These are phyloP conservation scores for Datnioides undecimradiatus DNA, from an alignment of 2,113 vertebrate species.

Conservation along the genomic window DNA sequence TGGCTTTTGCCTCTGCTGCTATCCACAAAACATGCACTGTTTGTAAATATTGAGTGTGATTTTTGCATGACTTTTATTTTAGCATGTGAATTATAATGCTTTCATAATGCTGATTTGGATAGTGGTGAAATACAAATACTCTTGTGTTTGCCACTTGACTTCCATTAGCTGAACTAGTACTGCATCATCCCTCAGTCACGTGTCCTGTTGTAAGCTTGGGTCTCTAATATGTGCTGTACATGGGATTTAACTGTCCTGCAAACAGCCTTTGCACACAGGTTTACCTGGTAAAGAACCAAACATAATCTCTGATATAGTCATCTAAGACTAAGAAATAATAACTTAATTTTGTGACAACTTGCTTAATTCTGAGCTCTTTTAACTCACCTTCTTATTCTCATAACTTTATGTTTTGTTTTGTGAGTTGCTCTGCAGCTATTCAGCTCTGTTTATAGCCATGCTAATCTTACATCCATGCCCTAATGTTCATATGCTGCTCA, in stretches of 20 bases:
- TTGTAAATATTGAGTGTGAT: not conserved
- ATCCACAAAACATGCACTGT: not conserved
- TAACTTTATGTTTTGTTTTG: conserved; percentile 1
- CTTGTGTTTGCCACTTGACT: not conserved
- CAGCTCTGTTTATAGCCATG: not conserved
- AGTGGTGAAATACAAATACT: not conserved
- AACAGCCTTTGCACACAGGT: not conserved
- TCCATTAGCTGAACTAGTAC: not conserved
- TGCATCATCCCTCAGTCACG: not conserved
- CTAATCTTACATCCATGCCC: not conserved
- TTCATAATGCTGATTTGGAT: not conserved
- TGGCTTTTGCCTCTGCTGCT: not conserved
- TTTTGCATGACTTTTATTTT: not conserved
- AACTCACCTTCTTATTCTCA: not conserved
- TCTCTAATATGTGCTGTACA: not conserved
- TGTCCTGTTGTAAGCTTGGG: not conserved
- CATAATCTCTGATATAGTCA: too few species aligned
- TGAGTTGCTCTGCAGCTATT: not conserved
- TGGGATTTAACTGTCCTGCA: not conserved
- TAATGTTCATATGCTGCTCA: not conserved
- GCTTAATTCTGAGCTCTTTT: not conserved
- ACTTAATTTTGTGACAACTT: not conserved
- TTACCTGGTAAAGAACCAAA: too few species aligned
- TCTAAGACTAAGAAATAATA: not conserved
- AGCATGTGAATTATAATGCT: not conserved